These are phyloP conservation scores for Plusia festucae DNA, from an alignment of 2,888 invertebrate genomes.

Conservation along the genomic window DNA sequence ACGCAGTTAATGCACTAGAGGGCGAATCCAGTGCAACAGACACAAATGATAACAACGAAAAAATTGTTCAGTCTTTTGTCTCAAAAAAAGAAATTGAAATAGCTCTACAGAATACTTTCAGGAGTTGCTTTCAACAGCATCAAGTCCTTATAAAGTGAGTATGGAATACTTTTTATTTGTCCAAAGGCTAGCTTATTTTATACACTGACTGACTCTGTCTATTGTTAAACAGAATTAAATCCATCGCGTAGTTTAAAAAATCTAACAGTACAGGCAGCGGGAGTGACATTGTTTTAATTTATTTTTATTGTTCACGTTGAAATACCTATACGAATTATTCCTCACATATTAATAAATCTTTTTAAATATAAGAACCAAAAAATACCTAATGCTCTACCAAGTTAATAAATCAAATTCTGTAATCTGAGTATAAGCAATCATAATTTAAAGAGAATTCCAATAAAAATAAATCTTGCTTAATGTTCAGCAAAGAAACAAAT, in stretches of 20 bases:
- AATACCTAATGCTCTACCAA: background rate
- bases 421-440: background rate
- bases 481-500: conserved; percentile 23
- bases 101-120: conserved; percentile 72
- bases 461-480: conserved; percentile 30
- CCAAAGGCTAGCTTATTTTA: background rate
- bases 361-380: background rate
- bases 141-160: conserved; percentile 80
- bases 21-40: conserved; percentile 32
- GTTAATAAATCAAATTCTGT: background rate
- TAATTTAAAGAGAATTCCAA: background rate
- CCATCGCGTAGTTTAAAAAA: no score
- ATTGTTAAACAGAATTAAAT: no score
- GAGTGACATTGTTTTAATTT: no score
- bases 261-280: no score
- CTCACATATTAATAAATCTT: background rate
- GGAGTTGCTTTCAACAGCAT: conserved; percentile 80
- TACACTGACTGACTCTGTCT: no score
- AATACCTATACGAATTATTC: background rate
- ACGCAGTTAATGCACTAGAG: conserved; percentile 43
- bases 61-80: conserved; percentile 66
- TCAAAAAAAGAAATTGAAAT: conserved; percentile 72
- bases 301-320: no score
- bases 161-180: no score
- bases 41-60: conserved; percentile 66